Percentiles rank a stretch among this genome's conserved stretches.
These are phyloP conservation scores for Hybognathus amarus DNA, from an alignment of 2,797 vertebrate species.

Conservation along the genomic window DNA sequence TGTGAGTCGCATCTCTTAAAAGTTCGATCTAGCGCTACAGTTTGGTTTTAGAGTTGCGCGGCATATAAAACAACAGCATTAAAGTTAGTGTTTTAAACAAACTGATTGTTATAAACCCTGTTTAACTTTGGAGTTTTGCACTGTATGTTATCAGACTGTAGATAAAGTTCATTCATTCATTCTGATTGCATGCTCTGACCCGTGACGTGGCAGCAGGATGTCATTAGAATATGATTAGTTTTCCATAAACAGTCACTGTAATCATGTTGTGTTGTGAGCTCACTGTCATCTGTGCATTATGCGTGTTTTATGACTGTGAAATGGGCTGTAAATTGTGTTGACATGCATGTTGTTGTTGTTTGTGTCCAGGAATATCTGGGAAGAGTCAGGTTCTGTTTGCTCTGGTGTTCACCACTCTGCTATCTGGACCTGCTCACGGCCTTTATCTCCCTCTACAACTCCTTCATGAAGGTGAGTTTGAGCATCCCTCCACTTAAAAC, in stretches of 20 bases:
- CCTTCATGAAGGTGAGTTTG: slow-evolving; percentile 91
- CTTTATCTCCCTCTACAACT: slow-evolving; percentile 98
- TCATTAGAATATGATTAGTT: background rate
- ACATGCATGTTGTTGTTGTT: background rate
- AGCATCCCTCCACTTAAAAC: background rate
- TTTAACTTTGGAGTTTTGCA: background rate
- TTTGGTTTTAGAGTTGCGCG: background rate
- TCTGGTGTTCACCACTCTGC: slow-evolving; percentile 96
- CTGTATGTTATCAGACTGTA: background rate
- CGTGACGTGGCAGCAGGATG: slow-evolving; percentile 83
- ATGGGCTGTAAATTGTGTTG: background rate
- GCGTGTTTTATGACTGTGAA: no score
- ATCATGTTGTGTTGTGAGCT: background rate
- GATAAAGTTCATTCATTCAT: slow-evolving; percentile 45
- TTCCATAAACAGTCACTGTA: background rate
- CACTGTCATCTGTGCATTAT: background rate
- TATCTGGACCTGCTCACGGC: slow-evolving; percentile 98
- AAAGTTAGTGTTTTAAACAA: background rate
- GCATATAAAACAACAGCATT: background rate
- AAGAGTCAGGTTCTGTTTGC: slow-evolving; percentile 99
- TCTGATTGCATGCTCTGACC: slow-evolving; percentile 28
- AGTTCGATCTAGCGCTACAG: background rate
- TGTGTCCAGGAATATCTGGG: slow-evolving; percentile 92
- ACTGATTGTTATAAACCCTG: background rate
- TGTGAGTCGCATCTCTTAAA: background rate